These are phyloP conservation scores for honey bee (Apis mellifera) DNA, from an alignment of 1,140 invertebrate genomes.

Conservation along the genomic window Amel_HAv3.1 CM009935.2:11065501-11066000, in stretches of 20 bases:
- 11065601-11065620: slow-evolving; percentile 34
- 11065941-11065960: not conserved
- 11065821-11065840: too few species aligned
- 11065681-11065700: not conserved
- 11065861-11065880: not conserved
- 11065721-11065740: too few species aligned
- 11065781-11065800: too few species aligned
- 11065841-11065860: too few species aligned
- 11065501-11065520: slow-evolving; percentile 27
- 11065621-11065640: not conserved
- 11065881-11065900: not conserved
- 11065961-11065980: not conserved
- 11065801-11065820: too few species aligned
- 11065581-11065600: slow-evolving; percentile 19
- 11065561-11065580: not conserved
- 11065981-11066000: too few species aligned
- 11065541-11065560: too few species aligned
- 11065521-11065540: slow-evolving; percentile 10
- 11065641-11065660: slow-evolving; percentile 11
- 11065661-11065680: not conserved
- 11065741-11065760: too few species aligned
- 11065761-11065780: too few species aligned
- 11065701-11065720: too few species aligned
- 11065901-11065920: not conserved
- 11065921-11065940: not conserved